Percentiles rank a stretch among this genome's conserved stretches.
phyloP scores from a whole-genome alignment of 2,888 invertebrate genomes.

The Automeris io region DNA sequence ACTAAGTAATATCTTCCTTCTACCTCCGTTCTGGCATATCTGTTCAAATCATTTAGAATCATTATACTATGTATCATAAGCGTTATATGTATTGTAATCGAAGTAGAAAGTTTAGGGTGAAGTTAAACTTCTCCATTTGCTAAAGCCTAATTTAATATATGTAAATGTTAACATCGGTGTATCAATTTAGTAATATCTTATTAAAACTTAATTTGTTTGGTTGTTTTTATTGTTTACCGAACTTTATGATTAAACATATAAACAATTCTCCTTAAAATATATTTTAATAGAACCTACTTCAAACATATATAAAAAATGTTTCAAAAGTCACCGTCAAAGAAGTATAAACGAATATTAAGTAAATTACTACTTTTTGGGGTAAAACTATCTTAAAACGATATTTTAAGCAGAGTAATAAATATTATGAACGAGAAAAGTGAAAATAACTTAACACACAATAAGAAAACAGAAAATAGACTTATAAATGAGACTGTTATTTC shows the following conservation, averaged over 20 bases:
- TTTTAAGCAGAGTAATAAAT: slow-evolving; percentile 15
- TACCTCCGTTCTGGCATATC: slow-evolving; percentile 54
- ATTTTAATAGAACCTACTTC: too few relatives aligned
- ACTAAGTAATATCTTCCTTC: slow-evolving; percentile 17
- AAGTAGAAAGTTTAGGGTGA: slow-evolving; percentile 25
- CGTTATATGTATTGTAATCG: slow-evolving; percentile 10
- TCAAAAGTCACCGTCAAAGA: not conserved
- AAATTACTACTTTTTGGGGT: not conserved
- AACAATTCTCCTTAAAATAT: slow-evolving; percentile 9
- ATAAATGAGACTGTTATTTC: slow-evolving; percentile 24
- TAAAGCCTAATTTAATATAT: slow-evolving; percentile 36
- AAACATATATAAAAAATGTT: not conserved
- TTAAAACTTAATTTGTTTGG: slow-evolving; percentile 37
- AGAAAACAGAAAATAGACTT: slow-evolving; percentile 20
- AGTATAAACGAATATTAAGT: not conserved
- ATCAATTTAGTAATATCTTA: slow-evolving; percentile 67
- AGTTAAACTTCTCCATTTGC: slow-evolving; percentile 61
- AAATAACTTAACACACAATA: slow-evolving; percentile 38
- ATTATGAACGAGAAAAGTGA: slow-evolving; percentile 43
- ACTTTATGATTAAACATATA: slow-evolving; percentile 6
- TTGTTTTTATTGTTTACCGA: slow-evolving; percentile 1
- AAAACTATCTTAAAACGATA: slow-evolving; percentile 11
- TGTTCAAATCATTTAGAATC: slow-evolving; percentile 17
- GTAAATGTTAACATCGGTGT: slow-evolving; percentile 63
- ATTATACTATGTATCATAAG: slow-evolving; percentile 26